A percentile compares a stretch with the other conserved stretches of the same genome.
phyloP scores from a whole-genome alignment of 2,888 invertebrate genomes.

The Antheraea yamamai region DNA sequence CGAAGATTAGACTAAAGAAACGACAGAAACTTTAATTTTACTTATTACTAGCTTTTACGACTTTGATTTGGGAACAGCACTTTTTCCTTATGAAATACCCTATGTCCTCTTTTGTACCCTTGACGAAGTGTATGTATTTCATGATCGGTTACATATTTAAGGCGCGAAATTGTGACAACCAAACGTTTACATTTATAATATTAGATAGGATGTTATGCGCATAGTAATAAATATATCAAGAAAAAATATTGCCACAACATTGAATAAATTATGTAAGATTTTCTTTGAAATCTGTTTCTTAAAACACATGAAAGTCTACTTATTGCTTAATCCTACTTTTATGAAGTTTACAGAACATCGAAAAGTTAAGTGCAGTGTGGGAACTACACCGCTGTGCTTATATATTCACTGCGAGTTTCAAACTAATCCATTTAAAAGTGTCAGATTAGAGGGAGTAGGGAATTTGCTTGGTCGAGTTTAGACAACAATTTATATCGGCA shows the following conservation, averaged over 20 bases:
- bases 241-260: neutral
- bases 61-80: too few species aligned
- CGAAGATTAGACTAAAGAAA: too few species aligned
- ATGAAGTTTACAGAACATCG: conserved; percentile 2
- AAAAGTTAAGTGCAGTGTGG: conserved; percentile 5
- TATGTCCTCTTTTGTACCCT: too few species aligned
- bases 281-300: neutral
- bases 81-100: too few species aligned
- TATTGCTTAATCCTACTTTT: conserved; percentile 25
- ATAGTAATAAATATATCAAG: too few species aligned
- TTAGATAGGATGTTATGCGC: too few species aligned
- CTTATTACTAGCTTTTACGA: too few species aligned
- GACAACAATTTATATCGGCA: conserved; percentile 67
- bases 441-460: conserved; percentile 64
- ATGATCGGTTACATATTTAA: too few species aligned
- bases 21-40: too few species aligned
- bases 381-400: conserved; percentile 7
- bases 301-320: conserved; percentile 40
- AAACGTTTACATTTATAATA: too few species aligned
- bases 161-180: too few species aligned
- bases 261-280: neutral
- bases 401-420: conserved; percentile 39
- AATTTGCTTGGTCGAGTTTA: conserved; percentile 66
- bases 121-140: too few species aligned
- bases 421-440: conserved; percentile 70